Evolutionary conservation across 2,888 invertebrate genomes (phyloP), one percentile per base, ranked within the genome.

Genomic region (Tetranychus piercei): DNA sequence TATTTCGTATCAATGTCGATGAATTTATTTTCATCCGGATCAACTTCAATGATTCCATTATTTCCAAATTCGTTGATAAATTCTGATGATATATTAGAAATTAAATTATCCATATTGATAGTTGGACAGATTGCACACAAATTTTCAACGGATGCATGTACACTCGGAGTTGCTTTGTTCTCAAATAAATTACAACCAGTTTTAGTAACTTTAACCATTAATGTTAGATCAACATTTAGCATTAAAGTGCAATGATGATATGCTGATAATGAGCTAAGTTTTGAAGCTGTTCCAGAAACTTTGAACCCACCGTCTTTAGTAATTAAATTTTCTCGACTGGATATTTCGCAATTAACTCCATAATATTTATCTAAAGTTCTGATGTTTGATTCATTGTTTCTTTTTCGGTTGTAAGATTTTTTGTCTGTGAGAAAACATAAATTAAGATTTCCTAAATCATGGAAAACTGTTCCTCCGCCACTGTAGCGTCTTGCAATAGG

Each of bases 241-340:
- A 96, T 86, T 78, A 99, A 86, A 5, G 97, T 97, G 83, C 94
- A 94, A 83, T 97, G 97, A 82, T 99, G 97, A 85, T 97, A 99
- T n/a, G 92, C 90, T 81, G 89, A 89, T 11, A 89, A 87, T 78
- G 88, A 87, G 76, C 92, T 92, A 76, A 96, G 85, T 84, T 94
- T 94, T 1, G 95, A 90, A 73, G 97, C 95, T 73, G 94, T 94
- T 79, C 95, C 97, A 80, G 96, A 96, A 79, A 97, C 87, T 93
- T 95, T 77, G 11, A 44, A 71, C 2, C 55, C 0, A 9, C 43
- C 71, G 1, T 71, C 18, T 44, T 43, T 44, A n/a, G 71, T 44
- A 6, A 23, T 43, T 44, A 71, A 18, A 43, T 71, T 71, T 20
- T 71, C 18, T 44, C 43, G 44, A 0, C 44, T 44, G 15, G 43